Evolutionary conservation across 1,140 invertebrate genomes (phyloP), one percentile per base, ranked within the genome.

Genomic region (Panulirus ornatus): DNA sequence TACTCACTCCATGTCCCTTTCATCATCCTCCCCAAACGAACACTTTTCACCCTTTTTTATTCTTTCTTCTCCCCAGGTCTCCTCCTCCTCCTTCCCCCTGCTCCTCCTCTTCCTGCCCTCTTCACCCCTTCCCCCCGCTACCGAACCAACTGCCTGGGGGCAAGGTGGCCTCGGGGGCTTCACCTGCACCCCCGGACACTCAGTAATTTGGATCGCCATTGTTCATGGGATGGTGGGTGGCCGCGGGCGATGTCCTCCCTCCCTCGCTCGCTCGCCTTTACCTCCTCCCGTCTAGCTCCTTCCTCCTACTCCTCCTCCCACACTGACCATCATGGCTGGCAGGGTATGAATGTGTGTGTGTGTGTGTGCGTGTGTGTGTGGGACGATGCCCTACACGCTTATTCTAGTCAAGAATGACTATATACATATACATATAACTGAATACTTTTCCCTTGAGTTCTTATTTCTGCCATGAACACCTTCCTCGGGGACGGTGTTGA

Each of bases 171-270:
- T 19, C 27, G 78, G 58, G 76, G n/a, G 6, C 16, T 58, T 81
- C 78, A 81, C 78, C 78, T 81, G 78, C 78, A 81, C 78, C 36
- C 42, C 78, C 78, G 78, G 78, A 81, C 44, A 47, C 70, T 34
- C 51, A 30, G 27, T 81, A 81, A 81, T 81, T 81, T 58, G 0
- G 76, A 40, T 42, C 22, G 14, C 76, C 51, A 58, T 30, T 81
- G 47, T 58, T 81, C 47, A 58, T 14, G 44, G 42, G 30, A 5
- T 19, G 47, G 78, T 19, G 51, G 22, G 36, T 44, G 71, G 2
- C 58, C 58, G 22, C 58, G 11, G 58, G 19, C 54, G 22, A 22
- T 14, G 54, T 58, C 14, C 14, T 3, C 22, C 19, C 0, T 22
- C 54, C 16, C 11, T 3, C 22, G 54, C 19, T 58, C 14, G 11